Conservation (phyloP, 2,113 vertebrate species). For the Caloenas nicobarica region DNA sequence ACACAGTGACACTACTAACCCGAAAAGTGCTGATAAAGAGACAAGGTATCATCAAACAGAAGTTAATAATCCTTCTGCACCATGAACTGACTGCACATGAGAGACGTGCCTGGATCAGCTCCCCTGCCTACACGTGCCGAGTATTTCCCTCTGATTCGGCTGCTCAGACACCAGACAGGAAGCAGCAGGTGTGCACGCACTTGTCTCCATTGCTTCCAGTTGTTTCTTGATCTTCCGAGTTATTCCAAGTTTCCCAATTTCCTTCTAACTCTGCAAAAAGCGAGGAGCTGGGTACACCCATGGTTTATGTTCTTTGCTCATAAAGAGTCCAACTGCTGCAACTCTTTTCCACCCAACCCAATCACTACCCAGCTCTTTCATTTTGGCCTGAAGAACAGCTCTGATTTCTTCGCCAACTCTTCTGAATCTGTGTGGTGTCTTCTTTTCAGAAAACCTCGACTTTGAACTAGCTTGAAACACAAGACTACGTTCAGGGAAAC, state of each 20-base stretch:
- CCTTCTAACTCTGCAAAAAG: not conserved
- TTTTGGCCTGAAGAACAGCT: not conserved
- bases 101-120: not conserved
- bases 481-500: fast-evolving
- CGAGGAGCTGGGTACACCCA: not conserved
- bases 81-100: not conserved
- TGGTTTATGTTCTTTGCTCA: not conserved
- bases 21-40: not conserved
- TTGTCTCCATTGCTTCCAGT: not conserved
- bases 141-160: not conserved
- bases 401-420: not conserved
- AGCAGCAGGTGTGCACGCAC: fast-evolving
- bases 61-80: not conserved
- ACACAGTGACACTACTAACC: not conserved
- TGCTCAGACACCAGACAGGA: not conserved
- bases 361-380: not conserved
- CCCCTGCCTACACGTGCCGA: not conserved
- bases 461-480: not conserved
- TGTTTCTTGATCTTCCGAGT: not conserved
- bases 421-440: fast-evolving
- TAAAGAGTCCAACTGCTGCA: not conserved
- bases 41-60: not conserved
- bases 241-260: not conserved
- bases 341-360: not conserved
- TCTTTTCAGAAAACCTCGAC: not conserved